These are phyloP conservation scores for Junco hyemalis DNA, from an alignment of 2,113 vertebrate genomes.

Conservation along the genomic window DNA sequence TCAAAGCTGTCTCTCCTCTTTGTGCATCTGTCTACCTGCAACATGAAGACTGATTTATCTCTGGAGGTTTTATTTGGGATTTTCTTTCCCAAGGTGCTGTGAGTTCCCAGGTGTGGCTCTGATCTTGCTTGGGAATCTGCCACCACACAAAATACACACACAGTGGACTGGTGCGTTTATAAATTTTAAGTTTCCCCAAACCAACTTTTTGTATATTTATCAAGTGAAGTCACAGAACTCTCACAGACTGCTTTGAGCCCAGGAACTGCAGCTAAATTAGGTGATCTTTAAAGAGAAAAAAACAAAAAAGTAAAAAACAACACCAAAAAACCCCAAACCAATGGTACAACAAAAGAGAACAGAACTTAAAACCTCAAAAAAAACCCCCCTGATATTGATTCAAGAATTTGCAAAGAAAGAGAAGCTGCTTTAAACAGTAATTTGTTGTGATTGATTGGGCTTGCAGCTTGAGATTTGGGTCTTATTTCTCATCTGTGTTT, in stretches of 20 bases:
- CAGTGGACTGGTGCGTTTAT: not conserved
- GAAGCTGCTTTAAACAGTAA: not conserved
- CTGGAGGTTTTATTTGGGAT: not conserved
- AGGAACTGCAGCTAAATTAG: not conserved
- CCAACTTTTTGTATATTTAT: not conserved
- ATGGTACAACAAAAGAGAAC: not conserved
- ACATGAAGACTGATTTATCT: not conserved
- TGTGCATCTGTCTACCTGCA: not conserved
- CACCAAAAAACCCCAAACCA: not conserved
- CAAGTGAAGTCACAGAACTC: not conserved
- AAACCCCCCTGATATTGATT: accelerated
- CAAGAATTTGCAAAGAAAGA: not conserved
- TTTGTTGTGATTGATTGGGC: not conserved
- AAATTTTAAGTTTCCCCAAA: not conserved
- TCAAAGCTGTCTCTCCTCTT: not conserved
- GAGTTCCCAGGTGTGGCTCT: not conserved
- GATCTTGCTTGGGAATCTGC: not conserved
- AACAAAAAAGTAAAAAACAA: not conserved
- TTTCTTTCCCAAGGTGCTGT: not conserved
- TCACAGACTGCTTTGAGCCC: not conserved
- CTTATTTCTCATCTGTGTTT: not conserved
- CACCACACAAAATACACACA: not conserved
- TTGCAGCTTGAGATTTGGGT: not conserved
- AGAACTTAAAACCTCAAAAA: not conserved
- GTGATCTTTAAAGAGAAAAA: not conserved